Conservation (phyloP, 2,888 invertebrate genomes). For the Troides oblongomaculatus region DNA sequence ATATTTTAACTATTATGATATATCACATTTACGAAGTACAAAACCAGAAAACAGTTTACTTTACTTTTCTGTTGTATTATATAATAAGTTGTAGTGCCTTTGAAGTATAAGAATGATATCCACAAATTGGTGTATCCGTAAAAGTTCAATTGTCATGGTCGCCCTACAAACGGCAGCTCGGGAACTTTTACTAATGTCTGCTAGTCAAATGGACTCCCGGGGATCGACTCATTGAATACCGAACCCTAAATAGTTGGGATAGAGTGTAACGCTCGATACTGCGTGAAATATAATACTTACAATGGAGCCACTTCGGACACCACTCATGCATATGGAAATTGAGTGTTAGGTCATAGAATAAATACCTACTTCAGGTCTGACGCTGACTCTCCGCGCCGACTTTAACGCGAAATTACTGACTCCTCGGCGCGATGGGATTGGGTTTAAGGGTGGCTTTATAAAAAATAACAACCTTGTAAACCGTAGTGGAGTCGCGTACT, state of each 20-base stretch:
- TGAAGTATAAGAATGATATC: no score
- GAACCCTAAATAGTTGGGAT: constrained; percentile 48
- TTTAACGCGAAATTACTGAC: constrained; percentile 23
- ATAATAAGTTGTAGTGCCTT: no score
- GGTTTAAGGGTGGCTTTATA: neutral
- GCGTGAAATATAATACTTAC: constrained; percentile 44
- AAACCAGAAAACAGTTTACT: no score
- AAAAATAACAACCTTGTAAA: neutral
- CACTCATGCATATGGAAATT: constrained; percentile 77
- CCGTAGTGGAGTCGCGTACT: neutral
- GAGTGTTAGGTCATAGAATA: constrained; percentile 70
- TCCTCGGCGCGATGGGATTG: neutral
- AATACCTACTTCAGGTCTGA: constrained; percentile 43
- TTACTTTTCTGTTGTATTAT: no score
- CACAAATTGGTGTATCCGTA: no score
- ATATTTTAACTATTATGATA: no score
- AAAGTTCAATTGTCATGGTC: constrained; percentile 41
- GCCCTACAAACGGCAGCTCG: constrained; percentile 54
- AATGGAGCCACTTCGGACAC: constrained; percentile 51
- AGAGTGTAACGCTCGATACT: constrained; percentile 52
- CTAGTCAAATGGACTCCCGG: constrained; percentile 78
- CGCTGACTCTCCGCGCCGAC: constrained; percentile 16
- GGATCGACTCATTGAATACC: constrained; percentile 55
- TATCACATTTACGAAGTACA: no score
- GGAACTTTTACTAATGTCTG: constrained; percentile 77